These are phyloP conservation scores for Geotrupes spiniger DNA, from an alignment of 2,888 invertebrate species.

Conservation along the genomic window DNA sequence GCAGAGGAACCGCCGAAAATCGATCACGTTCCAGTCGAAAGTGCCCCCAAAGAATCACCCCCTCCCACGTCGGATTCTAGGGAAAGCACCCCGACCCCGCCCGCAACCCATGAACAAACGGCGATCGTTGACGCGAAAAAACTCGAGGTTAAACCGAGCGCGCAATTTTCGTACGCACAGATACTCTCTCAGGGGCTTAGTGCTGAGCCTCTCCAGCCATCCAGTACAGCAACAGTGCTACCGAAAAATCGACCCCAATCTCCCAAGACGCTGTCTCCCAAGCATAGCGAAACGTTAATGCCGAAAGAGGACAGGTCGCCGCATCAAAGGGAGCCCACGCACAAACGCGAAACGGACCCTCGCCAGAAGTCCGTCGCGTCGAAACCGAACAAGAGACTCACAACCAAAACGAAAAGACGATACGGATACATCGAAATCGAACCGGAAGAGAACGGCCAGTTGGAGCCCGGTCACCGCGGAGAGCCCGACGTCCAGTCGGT, in stretches of 20 bases:
- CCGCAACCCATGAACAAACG: constrained; percentile 4
- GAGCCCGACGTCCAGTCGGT: constrained; percentile 39
- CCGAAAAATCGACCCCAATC: constrained; percentile 33
- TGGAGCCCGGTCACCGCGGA: constrained; percentile 39
- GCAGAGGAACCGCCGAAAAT: no score
- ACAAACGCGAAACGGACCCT: constrained; percentile 34
- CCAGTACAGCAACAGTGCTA: constrained; percentile 47
- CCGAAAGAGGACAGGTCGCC: constrained; percentile 37
- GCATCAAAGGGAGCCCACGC: constrained; percentile 25
- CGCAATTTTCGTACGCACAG: constrained; percentile 66
- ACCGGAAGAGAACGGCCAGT: constrained; percentile 29
- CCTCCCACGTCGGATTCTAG: constrained; percentile 3
- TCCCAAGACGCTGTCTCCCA: constrained; percentile 39
- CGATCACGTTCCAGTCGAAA: background rate
- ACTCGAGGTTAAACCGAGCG: background rate
- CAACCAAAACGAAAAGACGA: constrained; percentile 41
- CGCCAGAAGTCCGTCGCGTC: constrained; percentile 32
- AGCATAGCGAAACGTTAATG: constrained; percentile 32
- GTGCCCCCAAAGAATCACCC: background rate
- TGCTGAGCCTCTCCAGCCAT: constrained; percentile 56
- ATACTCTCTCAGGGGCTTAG: constrained; percentile 65
- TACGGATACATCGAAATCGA: constrained; percentile 34
- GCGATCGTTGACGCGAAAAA: background rate
- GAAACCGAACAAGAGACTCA: constrained; percentile 36
- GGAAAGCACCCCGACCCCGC: background rate